Evolutionary conservation across 2,113 vertebrate genomes (phyloP).

Genomic region (Gadus chalcogrammus): DNA sequence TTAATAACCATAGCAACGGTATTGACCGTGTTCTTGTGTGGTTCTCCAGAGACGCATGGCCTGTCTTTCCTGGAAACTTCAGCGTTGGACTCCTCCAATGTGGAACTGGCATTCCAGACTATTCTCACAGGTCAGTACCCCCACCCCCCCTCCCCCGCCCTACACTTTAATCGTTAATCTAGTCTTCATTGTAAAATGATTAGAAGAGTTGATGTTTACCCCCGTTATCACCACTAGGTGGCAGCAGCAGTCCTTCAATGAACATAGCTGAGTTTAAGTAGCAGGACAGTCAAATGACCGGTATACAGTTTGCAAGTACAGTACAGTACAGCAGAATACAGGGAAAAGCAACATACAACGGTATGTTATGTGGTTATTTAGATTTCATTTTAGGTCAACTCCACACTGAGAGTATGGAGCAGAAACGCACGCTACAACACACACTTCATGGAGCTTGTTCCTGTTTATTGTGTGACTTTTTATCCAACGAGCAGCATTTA

Average conservation of each 20-base stretch:
- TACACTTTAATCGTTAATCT: background rate
- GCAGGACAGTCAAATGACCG: no score
- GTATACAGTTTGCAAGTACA: no score
- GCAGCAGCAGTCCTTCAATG: conserved; percentile 57
- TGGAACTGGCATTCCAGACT: conserved; percentile 82
- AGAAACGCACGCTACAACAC: background rate
- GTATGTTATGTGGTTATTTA: background rate
- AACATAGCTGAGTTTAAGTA: no score
- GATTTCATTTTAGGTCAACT: background rate
- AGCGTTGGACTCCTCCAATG: conserved; percentile 83
- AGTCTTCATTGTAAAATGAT: no score
- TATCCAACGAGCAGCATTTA: conserved; percentile 28
- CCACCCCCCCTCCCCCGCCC: no score
- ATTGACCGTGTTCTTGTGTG: background rate
- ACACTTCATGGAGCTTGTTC: no score
- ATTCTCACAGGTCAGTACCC: conserved; percentile 74
- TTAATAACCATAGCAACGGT: no score
- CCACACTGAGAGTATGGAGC: background rate
- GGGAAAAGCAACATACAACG: no score
- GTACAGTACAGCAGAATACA: no score
- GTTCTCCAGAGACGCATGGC: conserved; percentile 76
- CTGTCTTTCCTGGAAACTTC: conserved; percentile 84
- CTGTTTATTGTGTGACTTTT: background rate
- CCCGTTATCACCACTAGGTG: conserved; percentile 62
- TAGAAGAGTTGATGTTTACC: background rate